phyloP scores from a whole-genome alignment of 2,888 invertebrate genomes.

The Spisula solida region DNA sequence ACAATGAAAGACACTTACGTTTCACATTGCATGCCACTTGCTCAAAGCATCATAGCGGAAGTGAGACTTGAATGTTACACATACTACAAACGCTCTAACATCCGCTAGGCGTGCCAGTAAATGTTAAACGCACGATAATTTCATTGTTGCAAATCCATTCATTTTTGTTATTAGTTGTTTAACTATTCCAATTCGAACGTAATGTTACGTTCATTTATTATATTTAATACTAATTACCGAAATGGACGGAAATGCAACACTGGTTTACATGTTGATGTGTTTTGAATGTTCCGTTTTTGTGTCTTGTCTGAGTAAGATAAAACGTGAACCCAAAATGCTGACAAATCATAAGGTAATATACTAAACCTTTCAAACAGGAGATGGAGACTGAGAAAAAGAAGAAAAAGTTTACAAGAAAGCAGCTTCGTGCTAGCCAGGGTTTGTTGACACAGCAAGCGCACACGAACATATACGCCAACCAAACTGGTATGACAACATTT shows the following conservation, averaged over 20 bases:
- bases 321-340: background rate
- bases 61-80: background rate
- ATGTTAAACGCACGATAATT: background rate
- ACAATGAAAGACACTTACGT: background rate
- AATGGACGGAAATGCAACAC: background rate
- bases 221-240: background rate
- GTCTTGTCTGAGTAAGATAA: background rate
- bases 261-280: background rate
- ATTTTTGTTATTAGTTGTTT: background rate
- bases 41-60: background rate
- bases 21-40: constrained; percentile 4
- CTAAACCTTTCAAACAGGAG: constrained; percentile 56
- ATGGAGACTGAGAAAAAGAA: constrained; percentile 52
- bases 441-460: constrained; percentile 52
- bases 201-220: background rate
- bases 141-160: background rate
- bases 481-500: constrained; percentile 48
- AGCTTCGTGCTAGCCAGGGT: constrained; percentile 52
- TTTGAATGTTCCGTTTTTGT: background rate
- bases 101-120: background rate
- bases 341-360: constrained; percentile 11
- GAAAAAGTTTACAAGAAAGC: constrained; percentile 45
- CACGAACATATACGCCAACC: constrained; percentile 52
- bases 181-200: background rate
- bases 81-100: background rate